A percentile compares a stretch with the other conserved stretches of the same genome.
Conservation (phyloP, 2,888 invertebrate genomes). For the Troides aeacus region DNA sequence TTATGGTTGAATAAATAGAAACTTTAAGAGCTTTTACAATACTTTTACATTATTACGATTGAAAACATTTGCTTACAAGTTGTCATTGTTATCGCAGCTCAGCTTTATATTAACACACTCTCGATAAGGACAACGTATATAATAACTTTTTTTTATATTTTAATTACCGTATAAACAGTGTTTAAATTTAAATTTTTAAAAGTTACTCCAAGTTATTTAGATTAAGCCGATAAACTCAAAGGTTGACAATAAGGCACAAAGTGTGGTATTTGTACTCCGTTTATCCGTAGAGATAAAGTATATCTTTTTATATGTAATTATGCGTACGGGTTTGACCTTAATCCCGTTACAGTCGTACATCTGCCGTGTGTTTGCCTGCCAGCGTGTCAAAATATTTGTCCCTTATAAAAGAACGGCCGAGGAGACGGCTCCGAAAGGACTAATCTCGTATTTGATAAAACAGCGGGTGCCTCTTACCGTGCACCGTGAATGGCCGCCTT, state of each 20-base stretch:
- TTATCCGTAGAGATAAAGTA: constrained; percentile 37
- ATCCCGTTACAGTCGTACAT: constrained; percentile 49
- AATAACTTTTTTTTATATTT: no score
- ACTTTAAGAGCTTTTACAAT: no score
- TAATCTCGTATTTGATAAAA: constrained; percentile 77
- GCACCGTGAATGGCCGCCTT: constrained; percentile 68
- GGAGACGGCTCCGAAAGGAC: constrained; percentile 53
- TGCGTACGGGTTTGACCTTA: constrained; percentile 52
- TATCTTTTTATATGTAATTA: constrained; percentile 46
- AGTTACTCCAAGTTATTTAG: no score
- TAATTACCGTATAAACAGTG: no score
- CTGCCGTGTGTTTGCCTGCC: constrained; percentile 59
- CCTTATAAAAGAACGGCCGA: constrained; percentile 54
- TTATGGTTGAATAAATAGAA: no score
- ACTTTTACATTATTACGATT: no score
- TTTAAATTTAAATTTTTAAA: no score
- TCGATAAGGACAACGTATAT: no score
- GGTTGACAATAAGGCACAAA: constrained; percentile 26
- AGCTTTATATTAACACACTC: no score
- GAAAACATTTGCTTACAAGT: no score
- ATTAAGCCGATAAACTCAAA: neutral
- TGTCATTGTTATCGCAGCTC: no score
- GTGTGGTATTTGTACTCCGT: constrained; percentile 28
- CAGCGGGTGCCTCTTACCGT: constrained; percentile 70
- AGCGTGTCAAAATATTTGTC: constrained; percentile 74